phyloP scores from a whole-genome alignment of 35 echinoderm and acorn worm genomes.

The Patiria miniata region DNA sequence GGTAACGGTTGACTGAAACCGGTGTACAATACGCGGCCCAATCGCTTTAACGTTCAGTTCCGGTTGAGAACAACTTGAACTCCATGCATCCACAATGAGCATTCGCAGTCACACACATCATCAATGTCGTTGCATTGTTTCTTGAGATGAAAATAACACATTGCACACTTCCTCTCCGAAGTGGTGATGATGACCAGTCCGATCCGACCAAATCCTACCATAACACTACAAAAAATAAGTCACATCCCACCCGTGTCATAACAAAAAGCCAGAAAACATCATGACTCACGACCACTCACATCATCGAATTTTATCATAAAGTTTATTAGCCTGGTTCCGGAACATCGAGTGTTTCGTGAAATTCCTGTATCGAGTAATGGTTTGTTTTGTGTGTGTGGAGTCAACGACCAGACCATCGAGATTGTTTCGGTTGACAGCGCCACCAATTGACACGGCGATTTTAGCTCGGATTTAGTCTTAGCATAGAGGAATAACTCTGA shows the following conservation, averaged over 20 bases:
- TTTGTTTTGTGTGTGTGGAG: not conserved
- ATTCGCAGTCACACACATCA: no score
- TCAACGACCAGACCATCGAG: not conserved
- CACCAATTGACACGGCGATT: not conserved
- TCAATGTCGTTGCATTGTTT: no score
- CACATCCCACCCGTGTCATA: conserved; percentile 4
- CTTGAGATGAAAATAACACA: no score
- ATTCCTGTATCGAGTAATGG: not conserved
- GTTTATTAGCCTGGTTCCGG: conserved; percentile 11
- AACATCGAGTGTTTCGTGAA: no score
- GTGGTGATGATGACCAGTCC: not conserved
- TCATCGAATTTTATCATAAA: conserved; percentile 12
- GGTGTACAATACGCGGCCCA: no score
- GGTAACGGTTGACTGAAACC: no score
- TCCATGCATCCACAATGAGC: no score
- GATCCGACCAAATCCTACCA: not conserved
- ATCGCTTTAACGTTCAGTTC: no score
- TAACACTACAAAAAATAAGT: conserved; percentile 14
- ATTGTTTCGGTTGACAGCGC: not conserved
- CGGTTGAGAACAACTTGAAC: no score
- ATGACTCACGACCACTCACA: not conserved
- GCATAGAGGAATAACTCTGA: no score
- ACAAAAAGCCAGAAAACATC: conserved; percentile 9
- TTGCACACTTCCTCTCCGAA: not conserved
- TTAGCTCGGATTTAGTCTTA: no score